Evolutionary conservation across 2,797 vertebrate species (phyloP), one percentile per base, ranked within the genome.

Genomic region (Diglossa cyanea): DNA sequence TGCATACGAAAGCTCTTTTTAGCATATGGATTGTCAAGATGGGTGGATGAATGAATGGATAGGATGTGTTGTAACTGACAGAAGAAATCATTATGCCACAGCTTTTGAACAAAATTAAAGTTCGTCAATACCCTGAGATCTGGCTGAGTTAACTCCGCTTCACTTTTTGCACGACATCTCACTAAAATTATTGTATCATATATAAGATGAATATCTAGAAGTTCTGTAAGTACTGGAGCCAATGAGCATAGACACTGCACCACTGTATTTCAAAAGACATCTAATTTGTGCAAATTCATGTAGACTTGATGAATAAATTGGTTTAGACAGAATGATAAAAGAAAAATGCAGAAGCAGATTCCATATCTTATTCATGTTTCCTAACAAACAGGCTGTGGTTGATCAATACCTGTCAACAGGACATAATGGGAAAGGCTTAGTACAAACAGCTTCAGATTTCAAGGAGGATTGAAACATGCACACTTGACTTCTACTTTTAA

Each of bases 1-100:
- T 88, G 93, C 89, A 91, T 88, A 93, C 0, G 31, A 96, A 96
- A 90, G 94, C 80, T 68, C 62, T 42, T 96, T 76, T 86, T 87
- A 94, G 94, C 96, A 95, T 92, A 94, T 92, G 87, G 94, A 95
- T 96, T 95, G 94, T 91, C 90, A 95, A 97, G 93, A 94, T 78
- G 94, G 91, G 86, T 86, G 85, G 94, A 94, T 86, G 91, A 92
- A 96, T 94, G 93, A 91, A 94, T 88, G 83, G 88, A 81, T 78
- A 85, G 86, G 76, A 85, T 90, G 63, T 93, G 96, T 93, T 96
- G 94, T 93, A 97, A 94, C 89, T 87, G 79, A 94, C 95, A 94
- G 91, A 94, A 94, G 94, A 97, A 88, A 96, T 95, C 87, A 91
- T 96, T 96, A 94, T 90, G 76, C 70, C 79, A 86, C 91, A 94